Percentiles rank a stretch among this genome's conserved stretches.
Evolutionary conservation across 2,888 invertebrate genomes (phyloP).

Genomic region (Villa cingulata): DNA sequence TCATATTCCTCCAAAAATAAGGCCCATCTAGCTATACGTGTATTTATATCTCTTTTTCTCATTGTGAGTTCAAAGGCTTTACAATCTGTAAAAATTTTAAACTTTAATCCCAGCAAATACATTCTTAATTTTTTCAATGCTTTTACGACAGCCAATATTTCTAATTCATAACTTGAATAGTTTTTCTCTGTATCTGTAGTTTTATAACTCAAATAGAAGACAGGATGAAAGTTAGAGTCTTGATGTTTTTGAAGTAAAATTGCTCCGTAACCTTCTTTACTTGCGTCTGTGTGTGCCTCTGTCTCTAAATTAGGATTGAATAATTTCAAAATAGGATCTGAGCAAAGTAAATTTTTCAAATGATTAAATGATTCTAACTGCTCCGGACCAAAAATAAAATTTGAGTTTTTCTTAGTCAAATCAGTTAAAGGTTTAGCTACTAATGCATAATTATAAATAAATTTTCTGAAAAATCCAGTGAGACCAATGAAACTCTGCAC

Average conservation of each 20-base stretch:
- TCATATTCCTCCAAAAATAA: constrained; percentile 17
- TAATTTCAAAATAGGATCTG: constrained; percentile 18
- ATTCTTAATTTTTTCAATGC: neutral
- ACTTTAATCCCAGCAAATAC: constrained; percentile 10
- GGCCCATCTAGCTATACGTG: constrained; percentile 13
- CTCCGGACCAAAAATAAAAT: neutral
- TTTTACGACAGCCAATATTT: constrained; percentile 7
- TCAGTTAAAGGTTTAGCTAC: constrained; percentile 6
- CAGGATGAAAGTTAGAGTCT: constrained; percentile 5
- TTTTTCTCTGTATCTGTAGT: neutral
- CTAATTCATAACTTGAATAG: constrained; percentile 5
- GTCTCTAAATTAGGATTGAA: constrained; percentile 17
- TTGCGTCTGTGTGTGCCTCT: constrained; percentile 22
- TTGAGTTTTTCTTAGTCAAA: constrained; percentile 3
- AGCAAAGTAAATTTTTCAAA: constrained; percentile 2
- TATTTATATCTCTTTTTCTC: constrained; percentile 12
- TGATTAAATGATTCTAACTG: neutral
- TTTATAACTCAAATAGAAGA: constrained; percentile 5
- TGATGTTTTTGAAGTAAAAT: constrained; percentile 15
- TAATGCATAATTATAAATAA: neutral
- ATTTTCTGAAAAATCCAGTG: constrained; percentile 17
- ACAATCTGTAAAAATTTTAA: constrained; percentile 14
- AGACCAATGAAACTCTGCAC: constrained; percentile 11
- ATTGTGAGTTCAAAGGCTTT: constrained; percentile 13
- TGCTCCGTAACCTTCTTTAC: constrained; percentile 17